Percentiles rank a stretch among this genome's conserved stretches.
Conservation (phyloP, 2,888 invertebrate genomes). For the Cheilosia pagana region DNA sequence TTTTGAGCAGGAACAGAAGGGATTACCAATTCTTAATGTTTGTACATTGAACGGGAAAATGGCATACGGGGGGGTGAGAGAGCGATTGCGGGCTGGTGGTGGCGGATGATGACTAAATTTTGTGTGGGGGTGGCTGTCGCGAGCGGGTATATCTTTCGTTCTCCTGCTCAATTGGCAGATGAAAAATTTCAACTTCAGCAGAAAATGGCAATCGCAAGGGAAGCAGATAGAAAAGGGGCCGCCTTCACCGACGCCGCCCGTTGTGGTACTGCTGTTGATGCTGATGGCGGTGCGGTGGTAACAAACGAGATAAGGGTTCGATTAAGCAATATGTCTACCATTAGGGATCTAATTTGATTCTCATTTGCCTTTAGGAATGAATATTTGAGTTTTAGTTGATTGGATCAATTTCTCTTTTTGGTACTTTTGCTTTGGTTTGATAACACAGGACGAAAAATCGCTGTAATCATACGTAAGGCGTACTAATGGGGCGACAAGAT, state of each 20-base stretch:
- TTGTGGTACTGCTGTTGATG: conserved; percentile 42
- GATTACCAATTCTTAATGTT: conserved; percentile 75
- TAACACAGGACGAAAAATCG: conserved; percentile 20
- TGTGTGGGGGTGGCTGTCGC: not conserved
- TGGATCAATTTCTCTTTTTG: conserved; percentile 74
- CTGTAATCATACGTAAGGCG: conserved; percentile 38
- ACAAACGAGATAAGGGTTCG: conserved; percentile 75
- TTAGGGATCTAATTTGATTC: conserved; percentile 75
- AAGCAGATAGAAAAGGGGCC: conserved; percentile 21
- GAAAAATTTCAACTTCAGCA: conserved; percentile 74
- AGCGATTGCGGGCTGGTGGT: conserved; percentile 42
- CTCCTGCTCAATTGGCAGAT: conserved; percentile 69
- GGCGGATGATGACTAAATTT: conserved; percentile 72
- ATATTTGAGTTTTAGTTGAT: conserved; percentile 74
- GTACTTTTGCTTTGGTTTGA: conserved; percentile 54
- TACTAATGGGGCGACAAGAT: conserved; percentile 56
- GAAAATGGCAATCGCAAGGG: conserved; percentile 69
- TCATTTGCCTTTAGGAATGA: conserved; percentile 74
- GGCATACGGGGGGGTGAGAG: conserved; percentile 41
- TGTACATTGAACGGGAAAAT: conserved; percentile 60
- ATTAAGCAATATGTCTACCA: conserved; percentile 75
- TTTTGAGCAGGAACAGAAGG: conserved; percentile 72
- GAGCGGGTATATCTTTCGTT: conserved; percentile 46
- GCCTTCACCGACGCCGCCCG: not conserved
- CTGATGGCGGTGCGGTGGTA: conserved; percentile 44